Base-by-base conservation (phyloP, 1,140 invertebrate genomes). In the Panagrolaimus sp. region DNA sequence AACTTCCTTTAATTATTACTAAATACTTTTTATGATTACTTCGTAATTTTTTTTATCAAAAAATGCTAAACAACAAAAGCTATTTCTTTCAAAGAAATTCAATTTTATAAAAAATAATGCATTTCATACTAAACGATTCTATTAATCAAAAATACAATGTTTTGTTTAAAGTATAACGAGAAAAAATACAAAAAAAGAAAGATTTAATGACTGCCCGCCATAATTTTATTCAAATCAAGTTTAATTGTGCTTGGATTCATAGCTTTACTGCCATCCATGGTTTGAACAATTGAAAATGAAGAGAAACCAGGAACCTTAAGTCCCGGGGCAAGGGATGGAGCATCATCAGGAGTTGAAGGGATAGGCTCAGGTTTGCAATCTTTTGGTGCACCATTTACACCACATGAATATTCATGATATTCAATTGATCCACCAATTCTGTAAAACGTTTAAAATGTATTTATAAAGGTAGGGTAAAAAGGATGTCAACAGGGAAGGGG, bases 341-440 rank as follows among this genome's bases (percentile, higher is more conserved):
- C 76, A 43, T 78, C 75, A 58, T 78, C 78, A 10, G 76, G 70
- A 8, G 72, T 78, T 28, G 44, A 38, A 28, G 74, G 74, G 48
- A 76, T 74, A 12, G 74, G 73, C 17, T 43, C 65, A 44, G 71
- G 74, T 7, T 52, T 68, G 71, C 74, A 76, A 15, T 70, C 74
- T 43, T 76, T 73, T n/a, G 21, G 21, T 1, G 74, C 67, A 6
- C 69, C 68, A 26, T 66, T 77, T 32, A 62, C 69, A 7, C 74
- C 74, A 32, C 71, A 77, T 2, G 71, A 65, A 63, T 78, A 77
- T 46, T 79, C 73, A 10, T 52, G 21, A 43, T 78, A 78, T 43
- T 74, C 74, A 46, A 78, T 66, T 45, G 72, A n/a, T 17, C 46
- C n/a, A 21, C 74, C 74, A n/a, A 76, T 38, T 4, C n/a, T 7